Conservation (phyloP, 2,888 invertebrate genomes). For the Sclerodermus sp. region DNA sequence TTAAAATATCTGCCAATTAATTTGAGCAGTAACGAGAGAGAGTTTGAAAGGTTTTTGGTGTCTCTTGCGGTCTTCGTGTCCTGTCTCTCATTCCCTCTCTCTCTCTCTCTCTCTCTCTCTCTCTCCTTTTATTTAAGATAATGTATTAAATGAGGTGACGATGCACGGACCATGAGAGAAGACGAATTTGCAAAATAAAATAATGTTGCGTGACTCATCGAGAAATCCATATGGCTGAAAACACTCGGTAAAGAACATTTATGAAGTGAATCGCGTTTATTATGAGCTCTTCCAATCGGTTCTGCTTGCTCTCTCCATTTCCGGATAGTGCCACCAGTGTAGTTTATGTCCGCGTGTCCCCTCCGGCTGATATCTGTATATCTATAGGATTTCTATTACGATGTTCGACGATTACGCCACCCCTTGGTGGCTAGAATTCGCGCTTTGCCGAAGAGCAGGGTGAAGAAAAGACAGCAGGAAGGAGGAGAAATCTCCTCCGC, state of each 20-base stretch:
- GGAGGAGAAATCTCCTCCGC: conserved; percentile 10
- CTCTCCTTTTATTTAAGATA: too few species aligned
- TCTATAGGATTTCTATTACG: conserved; percentile 36
- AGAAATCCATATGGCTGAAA: conserved; percentile 37
- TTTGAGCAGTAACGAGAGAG: too few species aligned
- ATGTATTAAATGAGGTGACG: too few species aligned
- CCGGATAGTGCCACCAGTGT: conserved; percentile 28
- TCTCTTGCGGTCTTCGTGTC: too few species aligned
- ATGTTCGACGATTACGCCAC: conserved; percentile 32
- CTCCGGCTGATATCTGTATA: conserved; percentile 35
- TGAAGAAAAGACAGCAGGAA: conserved; percentile 7
- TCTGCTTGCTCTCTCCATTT: conserved; percentile 33
- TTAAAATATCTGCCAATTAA: too few species aligned
- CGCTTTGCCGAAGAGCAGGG: conserved; percentile 3
- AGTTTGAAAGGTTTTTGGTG: too few species aligned
- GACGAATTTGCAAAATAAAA: conserved; percentile 6
- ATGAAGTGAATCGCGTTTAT: conserved; percentile 29
- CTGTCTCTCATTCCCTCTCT: neutral
- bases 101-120: neutral
- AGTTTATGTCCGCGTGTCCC: conserved; percentile 27
- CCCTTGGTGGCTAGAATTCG: conserved; percentile 14
- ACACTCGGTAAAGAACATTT: conserved; percentile 30
- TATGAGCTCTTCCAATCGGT: conserved; percentile 33
- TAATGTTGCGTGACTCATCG: conserved; percentile 38
- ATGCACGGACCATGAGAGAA: too few species aligned